Evolutionary conservation across 2,797 vertebrate species (phyloP), one percentile per base, ranked within the genome.

Genomic region (Liasis olivaceus): DNA sequence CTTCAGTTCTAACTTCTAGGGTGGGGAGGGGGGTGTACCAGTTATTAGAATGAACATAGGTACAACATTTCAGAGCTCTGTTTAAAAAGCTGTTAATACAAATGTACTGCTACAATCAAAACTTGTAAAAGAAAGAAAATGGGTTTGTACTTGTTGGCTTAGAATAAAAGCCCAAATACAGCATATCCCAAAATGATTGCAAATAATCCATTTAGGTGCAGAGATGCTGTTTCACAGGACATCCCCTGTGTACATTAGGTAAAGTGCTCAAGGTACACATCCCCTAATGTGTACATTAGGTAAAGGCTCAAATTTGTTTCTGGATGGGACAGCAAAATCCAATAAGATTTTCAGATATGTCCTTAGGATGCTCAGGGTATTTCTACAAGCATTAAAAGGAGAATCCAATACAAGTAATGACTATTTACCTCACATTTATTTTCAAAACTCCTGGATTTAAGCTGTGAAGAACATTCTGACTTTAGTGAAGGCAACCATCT

Each of bases 21-120:
- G 24, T 2, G 60, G 62, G 28, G 3, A 3, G 1, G 72, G 7
- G 31, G 87, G 36, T 89, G 24, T 69, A 56, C 72, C 81, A 92
- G 93, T 93, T 91, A 22, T 5, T 93, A 12, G 42, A 28, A 91
- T 91, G 92, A 93, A 20, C 89, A 93, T 42, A 93, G 26, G 90
- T 51, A 28, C 56, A 93, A 22, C 64, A 90, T 92, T 93, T 91
- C 36, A 15, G 90, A 94, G 89, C 88, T 72, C n/a, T 56, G 60
- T 66, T 47, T 90, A 93, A 93, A 77, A 17, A 89, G 90, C n/a
- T 87, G 0, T 36, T 92, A 91, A 84, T 56, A 88, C 4, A 91
- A 63, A 87, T 62, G 17, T 92, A 87, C 14, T 93, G 51, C 13
- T 72, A 85, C 88, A 91, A 59, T 85, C 88, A 93, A 92, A n/a